Percentiles rank a stretch among this genome's conserved stretches.
Conservation (phyloP, 2,113 vertebrate species). For the Atlantisia rogersi region DNA sequence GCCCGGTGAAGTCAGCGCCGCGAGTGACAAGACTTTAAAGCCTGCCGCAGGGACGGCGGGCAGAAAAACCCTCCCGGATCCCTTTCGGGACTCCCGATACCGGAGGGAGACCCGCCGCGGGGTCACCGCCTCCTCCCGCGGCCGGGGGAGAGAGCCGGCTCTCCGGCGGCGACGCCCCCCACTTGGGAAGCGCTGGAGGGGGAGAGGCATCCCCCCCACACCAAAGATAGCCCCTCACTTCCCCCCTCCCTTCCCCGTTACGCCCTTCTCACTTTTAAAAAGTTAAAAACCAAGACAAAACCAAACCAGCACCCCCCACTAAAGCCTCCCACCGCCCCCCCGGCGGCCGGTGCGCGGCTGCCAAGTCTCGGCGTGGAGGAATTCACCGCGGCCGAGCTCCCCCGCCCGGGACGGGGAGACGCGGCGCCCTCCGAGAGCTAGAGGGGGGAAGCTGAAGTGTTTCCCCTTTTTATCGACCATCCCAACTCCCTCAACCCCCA, state of each 20-base stretch:
- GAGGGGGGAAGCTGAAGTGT: not conserved
- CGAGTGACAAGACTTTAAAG: not conserved
- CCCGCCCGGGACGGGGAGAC: not conserved
- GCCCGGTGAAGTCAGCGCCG: not conserved
- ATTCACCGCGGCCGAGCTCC: not conserved
- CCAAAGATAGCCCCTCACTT: not conserved
- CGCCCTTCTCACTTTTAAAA: not conserved
- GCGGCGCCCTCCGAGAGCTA: not conserved
- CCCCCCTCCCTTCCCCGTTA: not conserved
- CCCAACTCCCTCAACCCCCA: not conserved
- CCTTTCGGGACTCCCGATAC: not conserved
- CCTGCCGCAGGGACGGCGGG: rapidly evolving
- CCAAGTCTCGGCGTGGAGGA: not conserved
- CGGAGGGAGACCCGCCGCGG: not conserved
- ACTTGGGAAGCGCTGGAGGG: not conserved
- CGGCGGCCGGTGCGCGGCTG: not conserved
- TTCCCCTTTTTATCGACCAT: not conserved
- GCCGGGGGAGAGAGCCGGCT: not conserved
- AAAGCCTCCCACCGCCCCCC: not conserved
- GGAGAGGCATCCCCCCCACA: too few species aligned
- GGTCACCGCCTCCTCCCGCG: not conserved
- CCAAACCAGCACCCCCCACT: not conserved
- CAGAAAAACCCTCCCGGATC: not conserved
- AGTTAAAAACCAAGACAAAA: not conserved
- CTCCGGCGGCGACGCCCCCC: too few species aligned